A percentile compares a stretch with the other conserved stretches of the same genome.
phyloP scores from a whole-genome alignment of 2,113 vertebrate species.

The Galbula dea region DNA sequence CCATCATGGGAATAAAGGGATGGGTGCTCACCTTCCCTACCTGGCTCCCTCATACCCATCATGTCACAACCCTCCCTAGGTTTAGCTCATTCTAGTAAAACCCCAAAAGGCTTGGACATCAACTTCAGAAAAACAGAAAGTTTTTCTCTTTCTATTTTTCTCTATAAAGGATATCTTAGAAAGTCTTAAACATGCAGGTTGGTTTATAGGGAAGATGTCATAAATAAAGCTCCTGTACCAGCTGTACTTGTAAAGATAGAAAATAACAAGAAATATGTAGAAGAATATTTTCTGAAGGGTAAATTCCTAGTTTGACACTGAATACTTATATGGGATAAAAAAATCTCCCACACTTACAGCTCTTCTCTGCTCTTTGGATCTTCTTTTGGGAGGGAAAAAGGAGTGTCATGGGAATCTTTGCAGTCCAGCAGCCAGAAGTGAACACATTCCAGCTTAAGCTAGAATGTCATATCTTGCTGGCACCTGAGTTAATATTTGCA shows the following conservation, averaged over 20 bases:
- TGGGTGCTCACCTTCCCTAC: background rate
- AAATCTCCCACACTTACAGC: background rate
- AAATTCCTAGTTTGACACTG: background rate
- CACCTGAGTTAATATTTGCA: background rate
- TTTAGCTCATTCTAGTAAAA: background rate
- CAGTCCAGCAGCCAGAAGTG: background rate
- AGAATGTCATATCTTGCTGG: background rate
- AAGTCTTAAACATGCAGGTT: background rate
- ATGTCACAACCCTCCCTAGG: background rate
- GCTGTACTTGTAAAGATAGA: background rate
- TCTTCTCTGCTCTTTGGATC: background rate
- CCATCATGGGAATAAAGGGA: fast-evolving
- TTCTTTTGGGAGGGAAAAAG: background rate
- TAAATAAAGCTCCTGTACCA: background rate
- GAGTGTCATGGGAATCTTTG: background rate
- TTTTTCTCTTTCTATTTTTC: background rate
- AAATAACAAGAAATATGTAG: background rate
- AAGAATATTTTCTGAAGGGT: background rate
- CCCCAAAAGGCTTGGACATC: background rate
- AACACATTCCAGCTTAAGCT: background rate
- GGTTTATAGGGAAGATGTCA: background rate
- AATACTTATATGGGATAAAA: background rate
- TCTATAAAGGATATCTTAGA: background rate
- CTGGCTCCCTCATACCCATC: fast-evolving
- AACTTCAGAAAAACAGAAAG: background rate